Evolutionary conservation across 2,113 vertebrate genomes (phyloP).

Genomic region (Chaetura pelagica): DNA sequence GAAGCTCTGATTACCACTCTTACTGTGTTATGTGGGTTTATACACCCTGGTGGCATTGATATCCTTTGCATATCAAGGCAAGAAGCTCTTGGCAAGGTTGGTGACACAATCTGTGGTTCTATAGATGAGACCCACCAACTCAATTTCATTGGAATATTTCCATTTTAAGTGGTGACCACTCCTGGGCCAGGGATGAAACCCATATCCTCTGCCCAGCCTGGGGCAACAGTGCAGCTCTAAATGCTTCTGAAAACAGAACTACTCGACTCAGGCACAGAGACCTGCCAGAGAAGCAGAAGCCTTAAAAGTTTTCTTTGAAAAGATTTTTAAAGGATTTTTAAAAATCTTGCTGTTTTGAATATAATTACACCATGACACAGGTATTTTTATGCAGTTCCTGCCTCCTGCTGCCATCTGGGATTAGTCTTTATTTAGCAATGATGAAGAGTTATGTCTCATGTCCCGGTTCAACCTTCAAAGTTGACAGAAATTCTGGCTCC

Average conservation of each 20-base stretch:
- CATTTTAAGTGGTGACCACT: neutral
- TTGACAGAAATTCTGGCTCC: neutral
- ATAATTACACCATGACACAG: neutral
- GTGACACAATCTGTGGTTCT: neutral
- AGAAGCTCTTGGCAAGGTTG: neutral
- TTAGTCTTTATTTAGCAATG: neutral
- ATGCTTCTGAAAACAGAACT: neutral
- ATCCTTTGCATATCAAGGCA: neutral
- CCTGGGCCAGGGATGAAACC: neutral
- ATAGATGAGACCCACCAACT: neutral
- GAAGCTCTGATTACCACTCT: neutral
- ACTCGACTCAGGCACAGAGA: neutral
- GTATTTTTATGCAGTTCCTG: slow-evolving; percentile 16
- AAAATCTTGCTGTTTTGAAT: neutral
- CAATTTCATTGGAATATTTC: neutral
- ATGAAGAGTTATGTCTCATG: neutral
- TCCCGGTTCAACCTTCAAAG: slow-evolving; percentile 4
- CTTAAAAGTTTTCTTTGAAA: neutral
- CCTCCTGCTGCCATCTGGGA: neutral
- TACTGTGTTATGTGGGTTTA: fast-evolving
- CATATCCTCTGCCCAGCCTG: neutral
- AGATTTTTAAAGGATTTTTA: neutral
- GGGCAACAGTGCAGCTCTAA: neutral
- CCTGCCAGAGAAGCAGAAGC: neutral
- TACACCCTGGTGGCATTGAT: neutral